These are phyloP conservation scores for Dendrolimus houi DNA, from an alignment of 2,888 invertebrate species.

Conservation along the genomic window DNA sequence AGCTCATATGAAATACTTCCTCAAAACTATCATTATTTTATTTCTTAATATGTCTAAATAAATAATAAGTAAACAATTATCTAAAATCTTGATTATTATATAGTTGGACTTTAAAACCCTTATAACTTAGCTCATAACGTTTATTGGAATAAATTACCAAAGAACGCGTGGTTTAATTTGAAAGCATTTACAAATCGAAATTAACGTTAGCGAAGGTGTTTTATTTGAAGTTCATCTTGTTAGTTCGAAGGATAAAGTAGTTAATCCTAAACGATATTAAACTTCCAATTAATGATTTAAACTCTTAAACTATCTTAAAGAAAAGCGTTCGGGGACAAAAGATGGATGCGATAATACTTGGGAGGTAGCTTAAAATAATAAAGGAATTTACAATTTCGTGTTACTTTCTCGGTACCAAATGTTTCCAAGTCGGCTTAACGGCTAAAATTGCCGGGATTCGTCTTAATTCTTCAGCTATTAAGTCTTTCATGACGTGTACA, in stretches of 20 bases:
- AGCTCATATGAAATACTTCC: too few relatives aligned
- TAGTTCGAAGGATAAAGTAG: conserved; percentile 9
- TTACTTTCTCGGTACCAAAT: conserved; percentile 32
- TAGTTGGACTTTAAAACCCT: too few relatives aligned
- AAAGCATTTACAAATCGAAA: too few relatives aligned
- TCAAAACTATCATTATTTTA: too few relatives aligned
- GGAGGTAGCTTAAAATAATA: conserved; percentile 35
- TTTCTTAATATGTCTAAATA: too few relatives aligned
- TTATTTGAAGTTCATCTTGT: too few relatives aligned
- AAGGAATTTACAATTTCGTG: conserved; percentile 32
- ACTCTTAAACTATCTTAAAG: conserved; percentile 24
- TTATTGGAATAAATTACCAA: too few relatives aligned
- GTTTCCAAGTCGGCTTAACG: conserved; percentile 36
- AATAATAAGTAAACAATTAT: too few relatives aligned
- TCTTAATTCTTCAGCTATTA: conserved; percentile 46
- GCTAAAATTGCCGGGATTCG: conserved; percentile 35
- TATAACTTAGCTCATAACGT: too few relatives aligned
- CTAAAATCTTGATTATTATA: too few relatives aligned
- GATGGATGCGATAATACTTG: conserved; percentile 23
- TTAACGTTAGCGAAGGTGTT: too few relatives aligned
- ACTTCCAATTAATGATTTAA: conserved; percentile 26
- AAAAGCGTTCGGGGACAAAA: conserved; percentile 26
- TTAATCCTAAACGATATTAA: conserved; percentile 25
- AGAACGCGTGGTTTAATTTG: too few relatives aligned
- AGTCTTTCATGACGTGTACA: conserved; percentile 23